Conservation (phyloP, 2,113 vertebrate species). For the Rissa tridactyla region DNA sequence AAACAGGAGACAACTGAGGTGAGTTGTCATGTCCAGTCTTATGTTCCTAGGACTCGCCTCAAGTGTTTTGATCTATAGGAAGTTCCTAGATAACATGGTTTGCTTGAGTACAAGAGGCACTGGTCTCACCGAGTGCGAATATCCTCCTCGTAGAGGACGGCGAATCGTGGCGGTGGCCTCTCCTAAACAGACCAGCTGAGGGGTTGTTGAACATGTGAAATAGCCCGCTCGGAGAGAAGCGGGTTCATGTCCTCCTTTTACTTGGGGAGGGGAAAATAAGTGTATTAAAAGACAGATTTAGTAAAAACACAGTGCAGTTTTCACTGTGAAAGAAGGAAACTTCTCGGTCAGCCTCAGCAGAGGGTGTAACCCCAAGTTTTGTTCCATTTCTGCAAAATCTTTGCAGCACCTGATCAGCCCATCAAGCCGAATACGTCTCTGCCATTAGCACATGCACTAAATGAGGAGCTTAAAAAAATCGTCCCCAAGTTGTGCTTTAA, state of each 20-base stretch:
- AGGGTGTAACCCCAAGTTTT: not conserved
- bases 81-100: not conserved
- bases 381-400: not conserved
- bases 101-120: rapidly evolving
- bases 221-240: not conserved
- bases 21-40: not conserved
- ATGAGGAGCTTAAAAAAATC: not conserved
- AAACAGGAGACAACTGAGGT: not conserved
- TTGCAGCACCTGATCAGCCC: not conserved
- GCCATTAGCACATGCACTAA: not conserved
- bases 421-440: not conserved
- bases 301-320: not conserved
- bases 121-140: not conserved
- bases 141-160: not conserved
- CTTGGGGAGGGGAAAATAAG: not conserved
- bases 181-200: not conserved
- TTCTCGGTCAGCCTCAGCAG: not conserved
- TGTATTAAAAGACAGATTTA: not conserved
- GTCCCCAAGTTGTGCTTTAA: not conserved
- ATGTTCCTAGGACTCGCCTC: not conserved
- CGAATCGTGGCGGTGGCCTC: rapidly evolving
- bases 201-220: not conserved
- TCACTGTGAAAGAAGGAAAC: not conserved
- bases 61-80: not conserved
- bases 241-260: not conserved